Evolutionary conservation across 2,888 invertebrate species (phyloP), one percentile per base, ranked within the genome.

Genomic region (Perithous albicinctus): DNA sequence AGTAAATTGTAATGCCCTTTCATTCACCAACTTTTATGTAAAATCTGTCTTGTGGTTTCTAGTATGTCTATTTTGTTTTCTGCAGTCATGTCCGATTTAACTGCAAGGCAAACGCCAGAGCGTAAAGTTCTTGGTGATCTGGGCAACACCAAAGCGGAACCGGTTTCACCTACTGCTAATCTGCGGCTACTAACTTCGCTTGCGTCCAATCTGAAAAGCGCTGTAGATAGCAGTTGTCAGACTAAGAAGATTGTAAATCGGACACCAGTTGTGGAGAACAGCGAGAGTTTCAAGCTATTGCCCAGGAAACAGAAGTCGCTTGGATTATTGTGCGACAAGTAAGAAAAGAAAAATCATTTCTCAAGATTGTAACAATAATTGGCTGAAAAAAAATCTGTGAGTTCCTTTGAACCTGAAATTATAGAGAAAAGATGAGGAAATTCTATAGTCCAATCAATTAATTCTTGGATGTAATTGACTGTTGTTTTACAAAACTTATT

Each of bases 151-250:
- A 91, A 93, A 35, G 93, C 92, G 81, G 94, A 94, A 54, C 93
- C 93, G 86, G 94, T 95, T 18, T 95, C 96, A 20, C 96, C 96
- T 23, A 95, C 94, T 76, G 95, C 95, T 84, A 96, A 96, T 92
- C 93, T 96, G 63, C 95, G 95, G 92, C 92, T 96, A 86, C 92
- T 96, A 82, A 95, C 95, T 6, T 95, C 94, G 93, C 95, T 95
- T 73, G 95, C 95, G 10, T 92, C 93, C 89, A 94, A 93, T 83
- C 93, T 94, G 64, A 93, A 94, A 59, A 94, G 93, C 85, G 91
- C 94, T 32, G 92, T 93, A 6, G 80, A 86, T 18, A 51, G 61
- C n/a, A 59, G 43, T 48, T 67, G 67, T 32, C 78, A 73, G 7
- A 78, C 78, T 26, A 84, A 63, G 61, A 77, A 66, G 15, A 41